Base-by-base conservation (phyloP, 2,797 vertebrate genomes). In the Pelochelys cantorii region DNA sequence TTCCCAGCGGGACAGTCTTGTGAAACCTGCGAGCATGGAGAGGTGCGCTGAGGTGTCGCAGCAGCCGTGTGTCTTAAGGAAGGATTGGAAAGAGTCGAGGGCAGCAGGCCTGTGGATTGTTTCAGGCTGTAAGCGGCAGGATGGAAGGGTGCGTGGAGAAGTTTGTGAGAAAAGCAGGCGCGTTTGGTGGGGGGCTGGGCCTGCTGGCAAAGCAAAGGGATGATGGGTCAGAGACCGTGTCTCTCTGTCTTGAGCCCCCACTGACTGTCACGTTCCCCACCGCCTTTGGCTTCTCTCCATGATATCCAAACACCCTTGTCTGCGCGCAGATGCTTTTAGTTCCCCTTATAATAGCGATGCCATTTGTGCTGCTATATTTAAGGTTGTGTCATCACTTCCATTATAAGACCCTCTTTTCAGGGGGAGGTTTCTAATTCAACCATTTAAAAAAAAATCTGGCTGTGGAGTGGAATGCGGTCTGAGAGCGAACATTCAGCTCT, bases 341-440 rank as follows among this genome's bases (percentile, higher is more conserved):
- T 90, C 53, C 57, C 48, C 81, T 84, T 52, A 79, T 42, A 88
- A 84, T 56, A 68, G 77, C n/a, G 87, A 42, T 27, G 81, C 85
- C 90, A 85, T 62, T 92, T 89, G 83, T 74, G 83, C 83, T 90
- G 37, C 92, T 95, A 74, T 92, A 77, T 81, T 96, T 93, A 91
- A 93, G 89, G 14, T 62, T 20, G 48, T 94, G 62, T 56, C 34
- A 94, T 25, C 77, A 34, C 90, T 80, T 90, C 81, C 86, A 80
- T 90, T 92, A 90, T 92, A 90, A 90, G 79, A n/a, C 27, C 52
- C 37, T 15, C 2, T 94, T 95, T 94, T 92, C 68, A 42, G 71
- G 60, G 31, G 53, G 55, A 42, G 68, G 53, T 60, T 31, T 75
- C 55, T 20, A 85, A 60, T 92, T 92, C 18, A 42, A 48, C 4